Conservation (phyloP, 2,888 invertebrate genomes). For the Cryptus armator region DNA sequence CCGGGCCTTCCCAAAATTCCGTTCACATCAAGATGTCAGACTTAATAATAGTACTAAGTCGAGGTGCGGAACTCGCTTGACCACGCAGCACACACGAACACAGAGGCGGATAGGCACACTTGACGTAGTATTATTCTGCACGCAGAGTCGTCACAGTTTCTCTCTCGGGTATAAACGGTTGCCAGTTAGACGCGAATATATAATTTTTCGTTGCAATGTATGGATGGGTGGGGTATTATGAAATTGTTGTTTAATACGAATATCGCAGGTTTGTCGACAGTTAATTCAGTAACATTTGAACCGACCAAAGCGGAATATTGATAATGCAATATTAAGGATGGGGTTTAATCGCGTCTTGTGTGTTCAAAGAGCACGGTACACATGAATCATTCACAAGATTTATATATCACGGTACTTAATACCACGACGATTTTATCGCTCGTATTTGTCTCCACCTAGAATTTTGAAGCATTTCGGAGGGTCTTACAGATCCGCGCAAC, state of each 20-base stretch:
- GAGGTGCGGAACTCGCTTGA: conserved; percentile 53
- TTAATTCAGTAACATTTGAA: not conserved
- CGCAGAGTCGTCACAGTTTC: conserved; percentile 38
- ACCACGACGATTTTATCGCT: conserved; percentile 54
- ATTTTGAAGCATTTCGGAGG: conserved; percentile 24
- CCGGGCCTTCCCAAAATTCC: conserved; percentile 61
- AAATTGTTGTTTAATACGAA: conserved; percentile 34
- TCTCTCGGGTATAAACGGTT: conserved; percentile 53
- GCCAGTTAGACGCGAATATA: conserved; percentile 50
- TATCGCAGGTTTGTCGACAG: conserved; percentile 22
- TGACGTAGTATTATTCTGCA: conserved; percentile 28
- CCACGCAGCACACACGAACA: conserved; percentile 31
- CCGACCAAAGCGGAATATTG: not conserved
- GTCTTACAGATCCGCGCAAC: not conserved
- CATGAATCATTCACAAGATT: conserved; percentile 45
- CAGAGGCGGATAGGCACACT: not conserved
- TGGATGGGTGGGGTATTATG: not conserved
- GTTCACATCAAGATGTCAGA: conserved; percentile 67
- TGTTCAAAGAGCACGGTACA: conserved; percentile 16
- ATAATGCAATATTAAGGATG: conserved; percentile 16
- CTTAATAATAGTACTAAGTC: conserved; percentile 69
- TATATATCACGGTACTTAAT: conserved; percentile 29
- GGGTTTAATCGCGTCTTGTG: not conserved
- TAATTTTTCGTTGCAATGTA: not conserved
- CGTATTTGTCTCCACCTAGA: conserved; percentile 55